A percentile compares a stretch with the other conserved stretches of the same genome.
These are phyloP conservation scores for Aphidoletes aphidimyza DNA, from an alignment of 2,888 invertebrate genomes.

Conservation along the genomic window DNA sequence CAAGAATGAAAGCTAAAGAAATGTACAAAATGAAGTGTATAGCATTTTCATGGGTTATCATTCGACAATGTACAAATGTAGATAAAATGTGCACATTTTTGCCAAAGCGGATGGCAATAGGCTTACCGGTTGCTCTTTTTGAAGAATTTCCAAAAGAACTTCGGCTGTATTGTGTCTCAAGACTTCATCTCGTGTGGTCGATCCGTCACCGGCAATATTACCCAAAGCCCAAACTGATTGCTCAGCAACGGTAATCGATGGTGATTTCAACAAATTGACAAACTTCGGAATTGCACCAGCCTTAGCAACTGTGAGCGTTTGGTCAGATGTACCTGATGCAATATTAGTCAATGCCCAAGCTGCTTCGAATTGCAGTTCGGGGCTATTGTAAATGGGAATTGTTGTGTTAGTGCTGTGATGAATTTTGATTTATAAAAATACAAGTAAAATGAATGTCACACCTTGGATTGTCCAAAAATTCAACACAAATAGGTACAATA, in stretches of 20 bases:
- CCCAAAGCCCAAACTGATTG: slow-evolving; percentile 98
- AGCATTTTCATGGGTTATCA: no score
- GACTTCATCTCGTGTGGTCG: slow-evolving; percentile 83
- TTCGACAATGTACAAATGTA: background rate
- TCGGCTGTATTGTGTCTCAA: slow-evolving; percentile 77
- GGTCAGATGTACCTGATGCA: slow-evolving; percentile 91
- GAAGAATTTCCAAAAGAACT: slow-evolving; percentile 75
- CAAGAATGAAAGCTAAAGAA: slow-evolving; percentile 67
- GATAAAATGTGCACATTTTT: slow-evolving; percentile 24
- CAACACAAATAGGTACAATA: slow-evolving; percentile 83
- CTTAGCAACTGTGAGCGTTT: slow-evolving; percentile 87
- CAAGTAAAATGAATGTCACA: background rate
- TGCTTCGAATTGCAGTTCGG: slow-evolving; percentile 90
- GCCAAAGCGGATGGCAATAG: no score
- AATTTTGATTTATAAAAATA: no score
- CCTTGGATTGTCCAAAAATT: slow-evolving; percentile 71
- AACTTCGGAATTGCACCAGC: slow-evolving; percentile 88
- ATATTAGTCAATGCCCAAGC: slow-evolving; percentile 98
- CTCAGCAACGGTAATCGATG: slow-evolving; percentile 79
- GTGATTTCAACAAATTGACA: slow-evolving; percentile 76
- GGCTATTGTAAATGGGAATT: slow-evolving; percentile 69
- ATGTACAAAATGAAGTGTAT: background rate
- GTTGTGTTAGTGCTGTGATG: no score
- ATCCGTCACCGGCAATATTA: slow-evolving; percentile 94
- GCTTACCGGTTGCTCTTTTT: slow-evolving; percentile 71